Base-by-base conservation (phyloP, 1,140 invertebrate species). In the Philotrypesis tridentata region DNA sequence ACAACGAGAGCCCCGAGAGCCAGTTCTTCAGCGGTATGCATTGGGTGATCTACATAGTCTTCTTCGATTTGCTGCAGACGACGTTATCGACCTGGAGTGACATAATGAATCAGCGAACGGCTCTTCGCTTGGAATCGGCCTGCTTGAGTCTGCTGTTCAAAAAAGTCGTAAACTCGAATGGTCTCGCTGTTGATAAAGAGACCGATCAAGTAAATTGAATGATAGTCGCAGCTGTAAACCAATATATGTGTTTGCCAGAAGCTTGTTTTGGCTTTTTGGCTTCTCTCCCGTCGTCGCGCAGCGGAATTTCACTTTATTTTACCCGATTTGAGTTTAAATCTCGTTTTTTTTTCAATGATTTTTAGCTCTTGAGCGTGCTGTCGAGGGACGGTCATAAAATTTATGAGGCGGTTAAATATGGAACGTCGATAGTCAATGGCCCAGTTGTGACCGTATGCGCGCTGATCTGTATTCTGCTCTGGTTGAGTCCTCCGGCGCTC, bases 301-400 rank as follows among this genome's bases (percentile, higher is more conserved):
- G n/a, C n/a, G n/a, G n/a, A n/a, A n/a, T n/a, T n/a, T n/a, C n/a
- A n/a, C n/a, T 72, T 82, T 67, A 68, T 72, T 74, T 68, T n/a
- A n/a, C n/a, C n/a, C n/a, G n/a, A n/a, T n/a, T 75, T 43, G 11
- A 76, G 74, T 25, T 55, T 5, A 61, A 27, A 17, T 17, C 21
- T 48, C 70, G 25, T 71, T 72, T 65, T 12, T 83, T 25, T 65
- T 43, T 48, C 63, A 55, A 78, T 29, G 84, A 91, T n/a, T 92
- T 87, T 77, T 27, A 96, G 95, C 84, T 95, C 23, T 92, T 95
- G 33, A 95, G 95, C 85, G 90, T 96, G 77, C 95, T 95, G 87
- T 93, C 94, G 27, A 95, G 94, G 87, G 95, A 96, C 87, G 93
- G 94, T 29, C 92, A 94, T 87, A 92, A 95, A 55, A 89, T 96